These are phyloP conservation scores for Holothuria leucospilota DNA, from an alignment of 53 echinoderm and acorn worm genomes.

Conservation along the genomic window DNA sequence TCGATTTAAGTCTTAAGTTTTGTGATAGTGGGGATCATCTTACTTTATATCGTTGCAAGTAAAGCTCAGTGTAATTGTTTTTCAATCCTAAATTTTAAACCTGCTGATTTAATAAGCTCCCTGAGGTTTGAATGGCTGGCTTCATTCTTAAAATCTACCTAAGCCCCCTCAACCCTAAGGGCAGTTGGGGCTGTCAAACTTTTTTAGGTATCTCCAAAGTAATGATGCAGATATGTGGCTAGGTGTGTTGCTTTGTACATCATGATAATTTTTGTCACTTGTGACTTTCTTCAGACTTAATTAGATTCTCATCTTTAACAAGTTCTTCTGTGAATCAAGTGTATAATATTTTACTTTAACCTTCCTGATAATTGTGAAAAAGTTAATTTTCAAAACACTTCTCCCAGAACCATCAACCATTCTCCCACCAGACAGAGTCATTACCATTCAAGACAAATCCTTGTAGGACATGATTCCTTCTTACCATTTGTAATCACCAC, in stretches of 20 bases:
- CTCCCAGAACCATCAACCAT: no score
- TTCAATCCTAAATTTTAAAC: neutral
- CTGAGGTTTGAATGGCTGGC: neutral
- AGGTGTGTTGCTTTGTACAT: no score
- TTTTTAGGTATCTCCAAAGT: neutral
- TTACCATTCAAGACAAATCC: conserved; percentile 33
- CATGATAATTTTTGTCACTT: no score
- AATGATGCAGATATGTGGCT: no score
- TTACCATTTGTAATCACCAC: conserved; percentile 1
- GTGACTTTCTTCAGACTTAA: no score
- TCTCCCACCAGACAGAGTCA: conserved; percentile 1
- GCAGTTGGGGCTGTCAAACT: conserved; percentile 10
- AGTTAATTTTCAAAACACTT: no score
- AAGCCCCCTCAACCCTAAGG: conserved; percentile 28
- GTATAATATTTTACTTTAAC: no score
- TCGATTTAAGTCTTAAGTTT: no score
- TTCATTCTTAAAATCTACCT: conserved; percentile 5
- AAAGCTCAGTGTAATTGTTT: conserved; percentile 28
- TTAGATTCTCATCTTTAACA: no score
- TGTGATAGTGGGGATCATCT: no score
- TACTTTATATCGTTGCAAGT: neutral
- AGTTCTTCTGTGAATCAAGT: no score
- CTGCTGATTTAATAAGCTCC: conserved; percentile 33
- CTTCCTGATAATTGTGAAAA: no score
- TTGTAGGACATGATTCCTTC: conserved; percentile 10